These are phyloP conservation scores for Zenarchopterus dispar DNA, from an alignment of 2,797 vertebrate genomes.

Conservation along the genomic window DNA sequence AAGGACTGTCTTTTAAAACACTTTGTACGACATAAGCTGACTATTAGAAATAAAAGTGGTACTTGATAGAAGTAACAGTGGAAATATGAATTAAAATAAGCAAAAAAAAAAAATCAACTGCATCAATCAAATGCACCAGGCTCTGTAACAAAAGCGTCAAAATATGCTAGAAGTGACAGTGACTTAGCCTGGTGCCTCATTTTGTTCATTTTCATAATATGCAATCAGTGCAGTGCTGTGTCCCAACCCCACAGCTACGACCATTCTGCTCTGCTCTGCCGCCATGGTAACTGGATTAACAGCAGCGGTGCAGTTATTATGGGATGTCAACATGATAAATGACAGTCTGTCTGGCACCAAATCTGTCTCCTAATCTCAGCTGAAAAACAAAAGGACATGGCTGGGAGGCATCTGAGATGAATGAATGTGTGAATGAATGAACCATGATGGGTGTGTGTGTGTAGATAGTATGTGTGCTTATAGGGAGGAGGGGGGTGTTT, in stretches of 20 bases:
- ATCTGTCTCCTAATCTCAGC: conserved; percentile 75
- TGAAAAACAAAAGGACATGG: conserved; percentile 68
- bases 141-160: conserved; percentile 8
- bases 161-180: conserved; percentile 13
- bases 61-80: neutral
- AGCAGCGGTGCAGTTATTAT: conserved; percentile 59
- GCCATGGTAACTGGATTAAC: conserved; percentile 79
- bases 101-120: no score
- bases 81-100: conserved; percentile 11
- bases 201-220: conserved; percentile 54
- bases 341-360: conserved; percentile 70
- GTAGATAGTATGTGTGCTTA: neutral
- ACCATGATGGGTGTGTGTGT: neutral
- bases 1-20: neutral
- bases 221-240: conserved; percentile 50
- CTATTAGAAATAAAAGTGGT: no score
- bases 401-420: conserved; percentile 53
- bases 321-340: conserved; percentile 76
- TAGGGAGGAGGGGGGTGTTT: neutral
- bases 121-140: conserved; percentile 8
- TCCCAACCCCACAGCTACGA: conserved; percentile 32
- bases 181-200: conserved; percentile 37
- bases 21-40: neutral
- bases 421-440: conserved; percentile 52
- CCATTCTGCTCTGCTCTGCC: conserved; percentile 41